Evolutionary conservation across 2,888 invertebrate genomes (phyloP).

Genomic region (Argynnis bischoffii): DNA sequence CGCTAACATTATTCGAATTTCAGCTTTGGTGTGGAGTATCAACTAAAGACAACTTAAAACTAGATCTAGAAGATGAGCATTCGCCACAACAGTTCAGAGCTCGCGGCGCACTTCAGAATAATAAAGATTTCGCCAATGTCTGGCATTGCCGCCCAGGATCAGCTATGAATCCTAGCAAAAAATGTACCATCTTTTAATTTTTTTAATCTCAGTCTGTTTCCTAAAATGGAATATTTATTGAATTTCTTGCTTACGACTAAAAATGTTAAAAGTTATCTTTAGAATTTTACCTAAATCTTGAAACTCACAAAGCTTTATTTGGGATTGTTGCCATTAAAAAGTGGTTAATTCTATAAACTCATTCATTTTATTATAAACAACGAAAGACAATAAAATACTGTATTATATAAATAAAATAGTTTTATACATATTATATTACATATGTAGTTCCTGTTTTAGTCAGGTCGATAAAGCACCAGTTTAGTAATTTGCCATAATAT

Average conservation of each 20-base stretch:
- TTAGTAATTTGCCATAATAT: constrained; percentile 9
- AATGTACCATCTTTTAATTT: constrained; percentile 40
- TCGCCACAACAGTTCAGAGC: constrained; percentile 88
- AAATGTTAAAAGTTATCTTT: not conserved
- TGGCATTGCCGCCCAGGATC: constrained; percentile 80
- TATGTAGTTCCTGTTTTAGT: constrained; percentile 26
- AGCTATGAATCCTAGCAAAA: constrained; percentile 78
- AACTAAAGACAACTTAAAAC: constrained; percentile 83
- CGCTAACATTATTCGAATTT: constrained; percentile 17
- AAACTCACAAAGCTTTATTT: not conserved
- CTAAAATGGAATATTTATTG: no score
- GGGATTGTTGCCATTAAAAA: not conserved
- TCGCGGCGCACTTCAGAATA: constrained; percentile 87
- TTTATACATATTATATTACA: constrained; percentile 10
- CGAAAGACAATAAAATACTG: constrained; percentile 36
- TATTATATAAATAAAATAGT: constrained; percentile 25
- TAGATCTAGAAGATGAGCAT: constrained; percentile 87
- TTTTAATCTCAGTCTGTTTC: not conserved
- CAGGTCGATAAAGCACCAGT: not conserved
- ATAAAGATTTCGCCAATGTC: constrained; percentile 86
- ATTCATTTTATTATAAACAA: constrained; percentile 38
- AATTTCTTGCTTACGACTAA: not conserved
- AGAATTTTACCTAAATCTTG: not conserved
- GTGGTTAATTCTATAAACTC: constrained; percentile 11
- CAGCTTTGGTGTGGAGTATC: constrained; percentile 93